Evolutionary conservation across 2,888 invertebrate genomes (phyloP).

Genomic region (Epinotia demarniana): DNA sequence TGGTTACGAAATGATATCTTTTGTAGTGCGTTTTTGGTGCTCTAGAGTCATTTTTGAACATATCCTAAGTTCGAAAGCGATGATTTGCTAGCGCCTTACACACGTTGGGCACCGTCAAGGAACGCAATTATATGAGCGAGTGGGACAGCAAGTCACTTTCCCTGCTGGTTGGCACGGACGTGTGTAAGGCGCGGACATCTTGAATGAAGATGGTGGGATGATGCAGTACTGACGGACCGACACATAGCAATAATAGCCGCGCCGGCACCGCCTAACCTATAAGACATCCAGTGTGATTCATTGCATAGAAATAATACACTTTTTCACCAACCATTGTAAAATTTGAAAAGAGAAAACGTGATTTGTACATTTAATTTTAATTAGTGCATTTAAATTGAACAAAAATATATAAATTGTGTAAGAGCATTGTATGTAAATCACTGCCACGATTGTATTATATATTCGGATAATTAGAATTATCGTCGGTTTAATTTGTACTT

Average conservation of each 20-base stretch:
- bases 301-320: conserved; percentile 61
- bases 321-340: conserved; percentile 61
- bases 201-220: conserved; percentile 1
- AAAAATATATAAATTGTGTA: conserved; percentile 66
- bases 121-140: background rate
- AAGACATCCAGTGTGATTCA: conserved; percentile 65
- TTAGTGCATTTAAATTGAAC: conserved; percentile 75
- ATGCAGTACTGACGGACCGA: background rate
- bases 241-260: background rate
- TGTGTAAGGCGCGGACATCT: background rate
- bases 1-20: background rate
- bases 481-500: conserved; percentile 70
- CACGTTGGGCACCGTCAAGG: background rate
- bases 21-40: conserved; percentile 19
- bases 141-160: background rate
- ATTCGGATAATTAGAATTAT: conserved; percentile 63
- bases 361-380: conserved; percentile 58
- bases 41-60: conserved; percentile 3
- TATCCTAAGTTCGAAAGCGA: background rate
- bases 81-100: background rate
- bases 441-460: conserved; percentile 72
- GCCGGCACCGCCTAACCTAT: conserved; percentile 56
- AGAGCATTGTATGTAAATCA: conserved; percentile 66
- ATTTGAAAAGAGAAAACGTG: conserved; percentile 46
- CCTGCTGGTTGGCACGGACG: background rate